Percentiles rank a stretch among this genome's conserved stretches.
These are phyloP conservation scores for Telmatherina bonti DNA, from an alignment of 2,797 vertebrate species.

Conservation along the genomic window DNA sequence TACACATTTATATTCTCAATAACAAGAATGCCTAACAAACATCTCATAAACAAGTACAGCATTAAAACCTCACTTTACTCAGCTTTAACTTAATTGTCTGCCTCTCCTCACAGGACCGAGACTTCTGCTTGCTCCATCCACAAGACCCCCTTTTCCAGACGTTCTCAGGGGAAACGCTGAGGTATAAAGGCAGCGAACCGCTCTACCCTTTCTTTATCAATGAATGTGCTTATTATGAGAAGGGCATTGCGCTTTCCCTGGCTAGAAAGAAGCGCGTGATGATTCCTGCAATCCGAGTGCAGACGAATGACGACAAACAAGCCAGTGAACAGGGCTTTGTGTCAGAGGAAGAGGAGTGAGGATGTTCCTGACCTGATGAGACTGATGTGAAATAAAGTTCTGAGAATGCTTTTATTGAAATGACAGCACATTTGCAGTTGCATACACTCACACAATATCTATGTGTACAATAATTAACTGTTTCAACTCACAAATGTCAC, in stretches of 20 bases:
- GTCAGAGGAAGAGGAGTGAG: slow-evolving; percentile 63
- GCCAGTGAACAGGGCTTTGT: slow-evolving; percentile 1
- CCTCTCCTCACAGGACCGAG: slow-evolving; percentile 76
- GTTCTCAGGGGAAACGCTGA: slow-evolving; percentile 81
- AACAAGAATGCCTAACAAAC: no score
- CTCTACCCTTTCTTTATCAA: slow-evolving; percentile 88
- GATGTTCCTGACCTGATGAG: slow-evolving; percentile 1
- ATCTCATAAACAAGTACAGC: no score
- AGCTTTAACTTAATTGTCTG: neutral
- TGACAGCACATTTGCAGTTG: slow-evolving; percentile 24
- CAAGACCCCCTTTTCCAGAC: slow-evolving; percentile 85
- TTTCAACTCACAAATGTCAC: slow-evolving; percentile 51
- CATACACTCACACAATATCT: slow-evolving; percentile 28
- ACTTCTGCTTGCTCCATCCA: slow-evolving; percentile 82
- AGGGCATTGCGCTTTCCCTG: slow-evolving; percentile 81
- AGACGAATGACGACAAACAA: slow-evolving; percentile 48
- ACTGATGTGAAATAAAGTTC: slow-evolving; percentile 35
- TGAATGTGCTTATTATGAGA: slow-evolving; percentile 87
- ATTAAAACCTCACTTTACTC: neutral
- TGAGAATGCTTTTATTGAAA: slow-evolving; percentile 67
- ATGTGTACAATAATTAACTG: slow-evolving; percentile 23
- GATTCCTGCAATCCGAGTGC: slow-evolving; percentile 68
- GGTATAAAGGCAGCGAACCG: slow-evolving; percentile 74
- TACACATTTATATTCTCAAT: no score
- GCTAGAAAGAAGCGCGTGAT: slow-evolving; percentile 68